Conservation (phyloP, 2,113 vertebrate genomes). For the Amphiprion percula region DNA sequence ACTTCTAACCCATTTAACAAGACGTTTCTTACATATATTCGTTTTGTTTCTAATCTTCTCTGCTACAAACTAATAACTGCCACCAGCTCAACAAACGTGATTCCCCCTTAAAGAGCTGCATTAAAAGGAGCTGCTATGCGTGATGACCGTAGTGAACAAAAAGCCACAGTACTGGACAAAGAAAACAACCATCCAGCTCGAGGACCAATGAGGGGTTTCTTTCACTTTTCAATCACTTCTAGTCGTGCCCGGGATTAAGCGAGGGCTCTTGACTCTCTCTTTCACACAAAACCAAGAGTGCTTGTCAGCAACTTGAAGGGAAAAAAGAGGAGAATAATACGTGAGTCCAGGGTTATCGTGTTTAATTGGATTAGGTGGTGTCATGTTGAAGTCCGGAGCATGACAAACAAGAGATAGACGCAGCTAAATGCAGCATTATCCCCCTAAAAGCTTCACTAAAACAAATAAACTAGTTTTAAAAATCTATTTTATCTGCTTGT, state of each 20-base stretch:
- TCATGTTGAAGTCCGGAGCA: constrained; percentile 74
- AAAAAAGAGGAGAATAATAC: constrained; percentile 73
- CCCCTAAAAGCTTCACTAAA: not conserved
- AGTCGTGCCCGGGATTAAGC: constrained; percentile 75
- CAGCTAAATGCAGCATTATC: constrained; percentile 6
- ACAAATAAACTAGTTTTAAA: not conserved
- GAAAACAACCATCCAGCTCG: constrained; percentile 63
- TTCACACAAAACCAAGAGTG: constrained; percentile 78
- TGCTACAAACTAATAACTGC: constrained; percentile 46
- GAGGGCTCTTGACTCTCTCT: constrained; percentile 81
- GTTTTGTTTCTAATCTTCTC: not conserved
- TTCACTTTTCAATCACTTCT: constrained; percentile 77
- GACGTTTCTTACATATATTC: constrained; percentile 28
- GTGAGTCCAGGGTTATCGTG: constrained; percentile 80
- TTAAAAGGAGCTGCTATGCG: constrained; percentile 44
- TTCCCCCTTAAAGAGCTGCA: constrained; percentile 33
- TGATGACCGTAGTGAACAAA: constrained; percentile 53
- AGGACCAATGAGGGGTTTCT: constrained; percentile 76
- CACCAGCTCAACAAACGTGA: constrained; percentile 42
- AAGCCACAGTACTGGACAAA: constrained; percentile 64
- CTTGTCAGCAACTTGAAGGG: constrained; percentile 76
- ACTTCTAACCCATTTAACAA: constrained; percentile 18
- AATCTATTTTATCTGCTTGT: not conserved
- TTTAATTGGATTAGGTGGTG: constrained; percentile 88
- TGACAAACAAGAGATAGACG: constrained; percentile 71